Base-by-base conservation (phyloP, 2,113 vertebrate genomes). In the Myrmecophaga tridactyla region DNA sequence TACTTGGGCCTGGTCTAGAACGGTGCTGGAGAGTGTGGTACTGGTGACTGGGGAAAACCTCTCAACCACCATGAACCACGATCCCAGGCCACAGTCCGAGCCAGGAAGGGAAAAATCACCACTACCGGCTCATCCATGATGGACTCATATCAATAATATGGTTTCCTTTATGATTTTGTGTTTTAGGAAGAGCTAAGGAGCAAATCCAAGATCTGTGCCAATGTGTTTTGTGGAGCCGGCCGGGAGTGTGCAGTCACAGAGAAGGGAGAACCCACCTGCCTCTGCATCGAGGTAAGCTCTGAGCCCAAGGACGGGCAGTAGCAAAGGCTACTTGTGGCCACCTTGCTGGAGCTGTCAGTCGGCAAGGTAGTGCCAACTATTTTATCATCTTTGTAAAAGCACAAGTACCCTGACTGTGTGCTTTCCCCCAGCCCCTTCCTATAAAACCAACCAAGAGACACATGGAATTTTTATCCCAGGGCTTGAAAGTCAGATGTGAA, bases 191-290 rank as follows among this genome's bases (percentile, higher is more conserved):
- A 99, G 96, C 92, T 98, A 70, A 98, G 98, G 97, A 99, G 99
- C 98, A 99, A 99, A 97, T 99, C 99, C 95, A 99, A 99, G 98
- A 99, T 99, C 95, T 99, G 99, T 78, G 99, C 99, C 98, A 99
- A 99, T 70, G 99, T 99, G 93, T 99, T 99, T 98, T 99, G 99
- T 3, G 99, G 99, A 86, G 99, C 99, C 0, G 99, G 99, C 41
- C 98, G 99, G 84, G 99, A 99, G 94, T 99, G 99, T 85, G 98
- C 99, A 0, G 98, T 99, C 77, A 99, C 98, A 0, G 99, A 99
- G 98, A 99, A 99, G 96, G 99, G 99, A 83, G 99, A 99, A 41
- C 99, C 99, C 78, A 99, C 99, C 96, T 99, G 99, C 93, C 98
- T 99, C 89, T 99, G 99, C 93, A 99, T 99, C 88, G 99, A 99